Percentiles rank a stretch among this genome's conserved stretches.
Conservation (phyloP, 1,140 invertebrate genomes). For the Trinorchestia longiramus region DNA sequence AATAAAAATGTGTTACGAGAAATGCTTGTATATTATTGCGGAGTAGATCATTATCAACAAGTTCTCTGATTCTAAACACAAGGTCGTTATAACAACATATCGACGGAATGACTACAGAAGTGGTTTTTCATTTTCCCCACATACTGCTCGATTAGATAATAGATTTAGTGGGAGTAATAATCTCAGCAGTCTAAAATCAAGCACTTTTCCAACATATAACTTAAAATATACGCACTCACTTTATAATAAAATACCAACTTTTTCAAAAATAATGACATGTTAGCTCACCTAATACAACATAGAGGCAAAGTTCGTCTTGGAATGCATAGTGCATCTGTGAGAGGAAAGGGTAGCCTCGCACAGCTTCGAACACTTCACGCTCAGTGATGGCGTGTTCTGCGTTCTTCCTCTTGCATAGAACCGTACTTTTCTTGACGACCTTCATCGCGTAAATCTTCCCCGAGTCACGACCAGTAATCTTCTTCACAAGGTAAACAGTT, state of each 20-base stretch:
- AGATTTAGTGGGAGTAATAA: neutral
- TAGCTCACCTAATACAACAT: conserved; percentile 6
- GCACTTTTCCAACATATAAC: neutral
- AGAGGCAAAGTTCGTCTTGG: conserved; percentile 13
- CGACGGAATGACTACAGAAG: no score
- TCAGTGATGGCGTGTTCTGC: conserved; percentile 19
- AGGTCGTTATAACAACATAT: no score
- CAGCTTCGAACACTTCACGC: neutral
- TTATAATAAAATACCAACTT: neutral
- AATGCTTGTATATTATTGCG: no score
- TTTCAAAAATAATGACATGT: neutral
- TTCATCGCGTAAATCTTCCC: conserved; percentile 99
- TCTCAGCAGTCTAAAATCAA: neutral
- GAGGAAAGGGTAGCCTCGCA: neutral
- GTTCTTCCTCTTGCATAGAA: neutral
- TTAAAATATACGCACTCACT: neutral
- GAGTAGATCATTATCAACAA: no score
- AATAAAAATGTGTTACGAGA: no score
- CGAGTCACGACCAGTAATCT: conserved; percentile 89
- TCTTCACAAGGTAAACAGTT: conserved; percentile 77
- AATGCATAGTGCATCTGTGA: conserved; percentile 9
- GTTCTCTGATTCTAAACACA: no score
- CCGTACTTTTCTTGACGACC: conserved; percentile 93
- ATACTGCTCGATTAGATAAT: neutral
- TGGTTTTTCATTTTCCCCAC: no score